Evolutionary conservation across 2,797 vertebrate genomes (phyloP), one percentile per base, ranked within the genome.

Genomic region (Gouania willdenowi): DNA sequence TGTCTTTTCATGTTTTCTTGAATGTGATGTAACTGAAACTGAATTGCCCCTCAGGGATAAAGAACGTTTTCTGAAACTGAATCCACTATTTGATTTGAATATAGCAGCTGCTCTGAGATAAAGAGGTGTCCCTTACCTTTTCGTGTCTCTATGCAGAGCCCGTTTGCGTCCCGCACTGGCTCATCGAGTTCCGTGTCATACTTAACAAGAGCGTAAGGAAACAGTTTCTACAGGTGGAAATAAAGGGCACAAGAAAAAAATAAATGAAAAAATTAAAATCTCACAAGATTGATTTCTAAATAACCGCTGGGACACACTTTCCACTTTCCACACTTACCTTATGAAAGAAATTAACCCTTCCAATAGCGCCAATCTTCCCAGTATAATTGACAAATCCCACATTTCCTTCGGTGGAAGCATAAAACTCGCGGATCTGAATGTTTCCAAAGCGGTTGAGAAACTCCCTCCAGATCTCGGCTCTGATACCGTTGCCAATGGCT

Each of bases 351-450:
- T 88, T 88, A 15, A 83, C 52, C 44, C 92, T 86, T 49, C 92
- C 93, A 1, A 92, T 40, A 1, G 92, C 91, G 43, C 94, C 93
- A 1, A 91, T 76, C 75, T 91, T 94, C 10, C 88, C 87, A 0
- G 81, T 66, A 12, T 94, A 93, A 81, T 94, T 95, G 26, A 90
- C 0, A 47, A 97, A 94, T 30, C 79, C 87, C 7, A 94, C 44
- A 33, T 94, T 95, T 71, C 91, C 92, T 75, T 97, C 93, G 0
- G 93, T 94, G 12, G 93, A 80, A 11, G 85, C 92, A 4, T 95
- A 94, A 66, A 94, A 93, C 74, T 97, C 93, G 18, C 77, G 67
- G 47, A 95, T 52, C 5, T 66, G 33, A 41, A 94, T 86, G 32
- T 87, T 75, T 8, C 93, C 93, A 63, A 93, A 94, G 59, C 92